Base-by-base conservation (phyloP, 2,888 invertebrate species). In the Lithosia quadra region DNA sequence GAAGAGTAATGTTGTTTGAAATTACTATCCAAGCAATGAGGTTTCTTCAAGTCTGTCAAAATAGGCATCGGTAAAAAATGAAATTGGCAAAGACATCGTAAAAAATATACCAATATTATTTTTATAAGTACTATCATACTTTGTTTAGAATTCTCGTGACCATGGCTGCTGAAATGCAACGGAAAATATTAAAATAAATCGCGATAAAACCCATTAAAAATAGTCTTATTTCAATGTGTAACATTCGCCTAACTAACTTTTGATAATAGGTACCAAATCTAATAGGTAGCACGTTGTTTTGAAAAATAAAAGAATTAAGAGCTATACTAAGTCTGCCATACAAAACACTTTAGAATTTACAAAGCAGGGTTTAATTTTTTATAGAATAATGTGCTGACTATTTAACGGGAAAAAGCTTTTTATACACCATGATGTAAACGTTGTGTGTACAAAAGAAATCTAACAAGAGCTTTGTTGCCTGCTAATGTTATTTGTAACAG, bases 401-500 rank as follows among this genome's bases (percentile, higher is more conserved):
- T 39, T 39, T 15, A 43, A 2, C 7, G 8, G 10, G 11, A 11
- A 43, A 8, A 5, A 18, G 5, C 2, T 39, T 43, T 18, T 8
- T 49, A 49, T 8, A 49, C 9, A 49, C 49, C n/a, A n/a, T 49
- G 49, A 49, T n/a, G 18, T n/a, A 49, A 49, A 49, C 49, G n/a
- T 49, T 18, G 5, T 43, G 18, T 15, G 49, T 68, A 39, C 28
- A 58, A 43, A 13, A 21, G 55, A 55, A 13, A 24, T 13, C 28
- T 58, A 65, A 57, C 64, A 21, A 57, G 57, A 58, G 21, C 24
- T 28, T 65, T 39, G 10, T 58, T 57, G 11, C 28, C 5, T 28
- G 2, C 34, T 28, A 28, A 62, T n/a, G 61, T 63, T 61, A 73
- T 73, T 76, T 67, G 66, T 68, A 63, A 57, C n/a, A n/a, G n/a